A percentile compares a stretch with the other conserved stretches of the same genome.
Evolutionary conservation across 2,113 vertebrate species (phyloP).

Genomic region (Rhinogobius similis): DNA sequence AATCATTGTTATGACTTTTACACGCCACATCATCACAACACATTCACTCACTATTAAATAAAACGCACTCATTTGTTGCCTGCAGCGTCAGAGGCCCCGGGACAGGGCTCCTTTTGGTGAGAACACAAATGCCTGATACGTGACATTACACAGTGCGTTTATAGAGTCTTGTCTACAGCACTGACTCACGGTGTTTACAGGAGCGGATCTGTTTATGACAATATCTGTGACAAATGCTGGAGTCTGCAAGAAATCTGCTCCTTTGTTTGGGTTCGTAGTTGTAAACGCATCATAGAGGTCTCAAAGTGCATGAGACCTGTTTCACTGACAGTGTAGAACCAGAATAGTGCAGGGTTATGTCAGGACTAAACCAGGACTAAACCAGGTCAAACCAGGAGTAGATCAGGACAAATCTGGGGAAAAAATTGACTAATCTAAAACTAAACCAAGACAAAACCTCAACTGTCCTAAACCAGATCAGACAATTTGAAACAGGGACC

Average conservation of each 20-base stretch:
- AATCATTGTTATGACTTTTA: neutral
- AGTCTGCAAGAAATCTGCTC: constrained; percentile 47
- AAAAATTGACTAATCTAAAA: no score
- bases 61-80: neutral
- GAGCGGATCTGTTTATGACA: constrained; percentile 26
- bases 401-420: neutral
- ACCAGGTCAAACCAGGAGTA: neutral
- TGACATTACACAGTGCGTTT: neutral
- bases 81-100: neutral
- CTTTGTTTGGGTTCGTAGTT: constrained; percentile 47
- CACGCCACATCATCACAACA: no score
- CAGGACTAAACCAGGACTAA: neutral
- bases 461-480: neutral
- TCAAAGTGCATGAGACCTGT: constrained; percentile 15
- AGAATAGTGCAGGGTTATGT: neutral
- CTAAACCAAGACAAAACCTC: no score
- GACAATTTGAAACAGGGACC: no score
- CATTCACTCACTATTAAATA: neutral
- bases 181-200: constrained; percentile 33
- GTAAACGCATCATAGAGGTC: no score
- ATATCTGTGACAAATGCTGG: constrained; percentile 38
- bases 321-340: neutral
- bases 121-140: neutral
- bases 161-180: neutral
- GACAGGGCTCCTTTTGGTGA: neutral